Evolutionary conservation across 2,888 invertebrate genomes (phyloP), one percentile per base, ranked within the genome.

Genomic region (Melipona beecheii): DNA sequence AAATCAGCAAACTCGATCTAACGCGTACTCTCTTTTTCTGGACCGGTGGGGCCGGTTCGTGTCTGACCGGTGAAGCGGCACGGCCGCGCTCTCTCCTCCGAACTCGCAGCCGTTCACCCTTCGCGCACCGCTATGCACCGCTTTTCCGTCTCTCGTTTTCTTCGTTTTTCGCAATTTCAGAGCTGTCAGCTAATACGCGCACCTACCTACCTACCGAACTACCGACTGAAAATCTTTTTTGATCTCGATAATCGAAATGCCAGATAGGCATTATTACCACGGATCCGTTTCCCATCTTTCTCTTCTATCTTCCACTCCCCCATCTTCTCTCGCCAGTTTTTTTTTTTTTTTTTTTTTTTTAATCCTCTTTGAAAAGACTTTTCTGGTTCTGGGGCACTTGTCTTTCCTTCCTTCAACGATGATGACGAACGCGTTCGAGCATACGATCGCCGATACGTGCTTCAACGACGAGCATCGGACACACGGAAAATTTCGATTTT

Each of bases 1-100:
- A 89, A 89, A 87, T 86, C 83, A 79, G 69, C 87, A 84, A 89
- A 90, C 85, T 90, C 87, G 87, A 89, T 78, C 85, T 83, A 81
- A 84, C 84, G 85, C 84, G 78, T 43, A 52, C 82, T 85, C 82
- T 83, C 78, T 79, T 84, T 83, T 86, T 81, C 81, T 86, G 78
- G 64, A 79, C 74, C 81, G 68, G 36, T 75, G 73, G 27, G 73
- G 27, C 27, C 27, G 75, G 81, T 78, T 66, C 72, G 49, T 71
- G 73, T 66, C 69, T 62, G 70, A 69, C 56, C 81, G 72, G 58
- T 21, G 19, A 36, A 70, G 43, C 79, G 70, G 65, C 24, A 49
- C 62, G 21, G 6, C 65, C 21, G 9, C 43, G 24, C 36, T 43
- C 54, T 43, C 21, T 11, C 50, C 24, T 54, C 19, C 36, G 31